A percentile compares a stretch with the other conserved stretches of the same genome.
Evolutionary conservation across 1,140 invertebrate genomes (phyloP).

Genomic region (Pararge aegeria): DNA sequence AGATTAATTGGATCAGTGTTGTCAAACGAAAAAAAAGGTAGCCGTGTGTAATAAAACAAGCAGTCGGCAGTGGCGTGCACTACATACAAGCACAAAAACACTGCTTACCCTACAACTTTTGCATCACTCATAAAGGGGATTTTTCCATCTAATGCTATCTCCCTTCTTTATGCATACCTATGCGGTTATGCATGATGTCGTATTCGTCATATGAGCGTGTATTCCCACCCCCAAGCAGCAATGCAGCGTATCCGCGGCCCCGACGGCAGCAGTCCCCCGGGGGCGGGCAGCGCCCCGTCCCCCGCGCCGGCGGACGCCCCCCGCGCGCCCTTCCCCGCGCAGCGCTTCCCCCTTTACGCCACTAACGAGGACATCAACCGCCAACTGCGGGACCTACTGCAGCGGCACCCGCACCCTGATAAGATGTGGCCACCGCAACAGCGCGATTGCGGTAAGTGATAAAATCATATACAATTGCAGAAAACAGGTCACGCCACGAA

Average conservation of each 20-base stretch:
- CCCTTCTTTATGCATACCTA: not conserved
- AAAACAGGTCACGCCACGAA: no score
- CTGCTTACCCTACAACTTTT: no score
- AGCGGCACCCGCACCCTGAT: constrained; percentile 83
- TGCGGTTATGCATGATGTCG: no score
- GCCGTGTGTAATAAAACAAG: no score
- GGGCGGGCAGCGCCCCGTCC: constrained; percentile 14
- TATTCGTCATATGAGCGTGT: not conserved
- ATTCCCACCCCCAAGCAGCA: constrained; percentile 41
- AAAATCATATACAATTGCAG: no score
- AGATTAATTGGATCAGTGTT: no score
- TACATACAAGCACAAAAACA: no score
- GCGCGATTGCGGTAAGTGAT: constrained; percentile 43
- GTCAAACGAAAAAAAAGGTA: no score
- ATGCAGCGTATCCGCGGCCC: constrained; percentile 63
- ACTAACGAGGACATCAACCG: constrained; percentile 79
- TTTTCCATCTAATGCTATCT: no score
- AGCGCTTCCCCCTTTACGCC: constrained; percentile 61
- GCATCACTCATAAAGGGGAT: no score
- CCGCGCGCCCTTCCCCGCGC: constrained; percentile 53
- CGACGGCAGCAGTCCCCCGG: constrained; percentile 56
- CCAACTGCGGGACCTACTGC: constrained; percentile 91
- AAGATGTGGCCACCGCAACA: constrained; percentile 68
- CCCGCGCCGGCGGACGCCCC: constrained; percentile 42
- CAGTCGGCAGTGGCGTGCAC: no score